Conservation (phyloP, 2,797 vertebrate species). For the Brotula barbata region DNA sequence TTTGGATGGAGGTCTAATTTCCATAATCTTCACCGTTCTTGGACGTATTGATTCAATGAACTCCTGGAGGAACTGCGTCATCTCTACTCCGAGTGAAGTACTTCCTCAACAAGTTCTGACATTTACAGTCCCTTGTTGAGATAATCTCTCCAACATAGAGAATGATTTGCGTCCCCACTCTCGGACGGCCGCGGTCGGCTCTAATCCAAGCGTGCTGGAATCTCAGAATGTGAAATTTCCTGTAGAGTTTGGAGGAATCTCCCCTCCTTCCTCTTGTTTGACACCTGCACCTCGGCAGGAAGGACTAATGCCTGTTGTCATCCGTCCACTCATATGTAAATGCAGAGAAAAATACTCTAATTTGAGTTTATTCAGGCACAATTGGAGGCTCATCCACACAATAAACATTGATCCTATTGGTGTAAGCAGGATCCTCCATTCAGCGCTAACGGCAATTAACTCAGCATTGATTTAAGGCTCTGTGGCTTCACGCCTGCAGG, state of each 20-base stretch:
- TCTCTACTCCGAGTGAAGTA: too few relatives aligned
- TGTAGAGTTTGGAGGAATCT: conserved; percentile 64
- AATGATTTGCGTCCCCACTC: too few relatives aligned
- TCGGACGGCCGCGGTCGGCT: too few relatives aligned
- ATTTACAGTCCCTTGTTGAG: too few relatives aligned
- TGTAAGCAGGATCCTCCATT: conserved; percentile 78
- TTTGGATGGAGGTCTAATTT: too few relatives aligned
- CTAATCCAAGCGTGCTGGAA: conserved; percentile 37
- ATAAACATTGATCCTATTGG: conserved; percentile 91
- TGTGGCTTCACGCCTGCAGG: conserved; percentile 52
- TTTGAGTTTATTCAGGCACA: conserved; percentile 90
- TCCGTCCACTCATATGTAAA: conserved; percentile 88
- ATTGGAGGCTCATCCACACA: conserved; percentile 89
- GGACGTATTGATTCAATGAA: too few relatives aligned
- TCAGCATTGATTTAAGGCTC: conserved; percentile 77
- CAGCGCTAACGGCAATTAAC: conserved; percentile 87
- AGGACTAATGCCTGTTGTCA: conserved; percentile 83
- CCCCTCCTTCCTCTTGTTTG: conserved; percentile 50
- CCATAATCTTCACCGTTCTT: too few relatives aligned
- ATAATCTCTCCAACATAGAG: too few relatives aligned
- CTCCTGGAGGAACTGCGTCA: too few relatives aligned
- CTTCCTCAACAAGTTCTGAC: too few relatives aligned
- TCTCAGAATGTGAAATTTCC: conserved; percentile 46
- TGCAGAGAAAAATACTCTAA: conserved; percentile 83
- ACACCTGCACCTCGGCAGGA: conserved; percentile 82